Conservation (phyloP, 2,113 vertebrate species). For the Dipodomys spectabilis region DNA sequence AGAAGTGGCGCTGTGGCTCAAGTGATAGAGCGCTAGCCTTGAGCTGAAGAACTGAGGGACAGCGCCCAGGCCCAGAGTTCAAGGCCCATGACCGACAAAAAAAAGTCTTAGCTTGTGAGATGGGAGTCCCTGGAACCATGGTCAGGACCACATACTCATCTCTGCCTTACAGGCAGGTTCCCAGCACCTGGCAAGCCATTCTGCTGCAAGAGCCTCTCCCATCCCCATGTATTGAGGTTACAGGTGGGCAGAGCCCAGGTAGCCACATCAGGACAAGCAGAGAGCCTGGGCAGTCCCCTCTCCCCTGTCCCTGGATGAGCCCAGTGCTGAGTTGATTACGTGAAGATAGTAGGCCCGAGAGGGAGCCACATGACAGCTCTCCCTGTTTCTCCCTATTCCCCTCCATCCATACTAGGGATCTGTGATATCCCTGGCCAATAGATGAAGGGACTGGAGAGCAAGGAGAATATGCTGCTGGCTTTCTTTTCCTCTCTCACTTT, state of each 20-base stretch:
- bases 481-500: neutral
- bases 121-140: rapidly evolving
- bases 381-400: neutral
- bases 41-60: too few relatives aligned
- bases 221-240: neutral
- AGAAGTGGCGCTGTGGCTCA: too few relatives aligned
- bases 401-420: neutral
- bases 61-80: too few relatives aligned
- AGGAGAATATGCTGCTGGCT: rapidly evolving
- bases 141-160: neutral
- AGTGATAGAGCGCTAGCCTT: too few relatives aligned
- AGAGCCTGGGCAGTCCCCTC: neutral
- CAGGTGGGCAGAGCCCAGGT: neutral
- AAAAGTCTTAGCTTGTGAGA: neutral
- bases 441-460: neutral
- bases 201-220: neutral
- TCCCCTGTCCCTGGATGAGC: neutral
- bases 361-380: rapidly evolving
- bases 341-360: too few relatives aligned
- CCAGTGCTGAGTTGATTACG: neutral
- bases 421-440: neutral
- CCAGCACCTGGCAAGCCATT: neutral
- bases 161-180: neutral
- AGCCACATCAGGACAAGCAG: neutral
- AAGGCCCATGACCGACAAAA: too few relatives aligned